Evolutionary conservation across 2,113 vertebrate genomes (phyloP), one percentile per base, ranked within the genome.

Genomic region (Psilopogon haemacephalus): DNA sequence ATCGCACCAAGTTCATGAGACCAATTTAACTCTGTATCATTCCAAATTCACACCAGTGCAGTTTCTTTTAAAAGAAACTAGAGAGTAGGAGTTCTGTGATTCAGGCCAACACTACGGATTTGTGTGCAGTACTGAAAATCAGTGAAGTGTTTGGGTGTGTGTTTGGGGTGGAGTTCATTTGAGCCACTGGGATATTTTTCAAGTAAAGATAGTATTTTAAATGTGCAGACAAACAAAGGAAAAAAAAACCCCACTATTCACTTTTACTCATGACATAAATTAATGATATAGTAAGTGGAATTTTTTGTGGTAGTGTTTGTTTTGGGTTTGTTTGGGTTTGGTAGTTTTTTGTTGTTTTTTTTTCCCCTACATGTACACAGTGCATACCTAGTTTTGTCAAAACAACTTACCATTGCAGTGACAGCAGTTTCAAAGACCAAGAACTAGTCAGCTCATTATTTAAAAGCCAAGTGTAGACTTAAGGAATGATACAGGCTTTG

Each of bases 1-100:
- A 91, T 85, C 89, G 85, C 74, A 68, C 58, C 58, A 87, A 89
- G 91, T 79, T 92, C 84, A 89, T n/a, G 16, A 87, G 46, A 73
- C 56, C 78, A 68, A 80, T 89, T 89, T 82, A 70, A 78, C 85
- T 42, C 38, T 71, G 33, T 35, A 77, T 52, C 38, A 12, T 60
- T 89, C 60, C 74, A 85, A 63, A 77, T 91, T 92, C 78, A 92
- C 13, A 76, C 54, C 6, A 8, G 17, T 69, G 58, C 19, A 56
- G 17, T 59, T 86, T 71, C 38, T 82, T 87, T 78, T 65, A 56
- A n/a, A 85, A 65, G 46, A 63, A 21, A 19, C 6, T 20, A 50
- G 40, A 50, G 26, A 72, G 17, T 16, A 84, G 50, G 50, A 27
- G 26, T 73, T 19, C 32, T 59, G 27, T 48, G 15, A 32, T 73